Evolutionary conservation across 2,888 invertebrate genomes (phyloP).

Genomic region (Glaucopsyche alexis): DNA sequence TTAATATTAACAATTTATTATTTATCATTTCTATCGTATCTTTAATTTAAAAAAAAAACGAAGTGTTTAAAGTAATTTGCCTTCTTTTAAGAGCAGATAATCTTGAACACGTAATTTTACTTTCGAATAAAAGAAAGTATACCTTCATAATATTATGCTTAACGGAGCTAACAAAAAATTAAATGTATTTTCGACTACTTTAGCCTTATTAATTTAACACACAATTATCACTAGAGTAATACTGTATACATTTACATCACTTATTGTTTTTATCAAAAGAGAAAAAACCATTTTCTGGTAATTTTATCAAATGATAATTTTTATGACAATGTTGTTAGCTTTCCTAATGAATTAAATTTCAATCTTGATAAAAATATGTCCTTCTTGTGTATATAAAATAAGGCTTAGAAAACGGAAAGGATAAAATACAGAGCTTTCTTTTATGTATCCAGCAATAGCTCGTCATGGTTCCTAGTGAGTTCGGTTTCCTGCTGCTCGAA

Average conservation of each 20-base stretch:
- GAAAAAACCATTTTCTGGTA: too few relatives aligned
- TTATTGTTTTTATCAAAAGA: not conserved
- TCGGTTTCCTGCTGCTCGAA: constrained; percentile 21
- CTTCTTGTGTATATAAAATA: not conserved
- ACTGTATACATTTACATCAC: constrained; percentile 2
- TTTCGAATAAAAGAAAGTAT: too few relatives aligned
- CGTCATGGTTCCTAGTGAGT: constrained; percentile 14
- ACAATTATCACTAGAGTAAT: not conserved
- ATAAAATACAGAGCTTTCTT: not conserved
- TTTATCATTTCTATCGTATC: too few relatives aligned
- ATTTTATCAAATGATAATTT: too few relatives aligned
- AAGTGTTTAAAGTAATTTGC: too few relatives aligned
- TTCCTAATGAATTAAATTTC: too few relatives aligned
- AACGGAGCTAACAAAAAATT: not conserved
- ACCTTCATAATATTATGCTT: too few relatives aligned
- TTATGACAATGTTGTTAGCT: not conserved
- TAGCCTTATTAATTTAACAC: not conserved
- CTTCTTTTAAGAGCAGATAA: too few relatives aligned
- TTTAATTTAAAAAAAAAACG: too few relatives aligned
- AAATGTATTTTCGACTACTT: not conserved
- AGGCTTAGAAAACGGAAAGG: not conserved
- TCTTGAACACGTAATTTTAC: too few relatives aligned
- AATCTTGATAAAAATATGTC: not conserved
- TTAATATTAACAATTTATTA: too few relatives aligned
- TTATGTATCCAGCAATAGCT: constrained; percentile 18